phyloP scores from a whole-genome alignment of 2,113 vertebrate genomes.

The Numida meleagris region DNA sequence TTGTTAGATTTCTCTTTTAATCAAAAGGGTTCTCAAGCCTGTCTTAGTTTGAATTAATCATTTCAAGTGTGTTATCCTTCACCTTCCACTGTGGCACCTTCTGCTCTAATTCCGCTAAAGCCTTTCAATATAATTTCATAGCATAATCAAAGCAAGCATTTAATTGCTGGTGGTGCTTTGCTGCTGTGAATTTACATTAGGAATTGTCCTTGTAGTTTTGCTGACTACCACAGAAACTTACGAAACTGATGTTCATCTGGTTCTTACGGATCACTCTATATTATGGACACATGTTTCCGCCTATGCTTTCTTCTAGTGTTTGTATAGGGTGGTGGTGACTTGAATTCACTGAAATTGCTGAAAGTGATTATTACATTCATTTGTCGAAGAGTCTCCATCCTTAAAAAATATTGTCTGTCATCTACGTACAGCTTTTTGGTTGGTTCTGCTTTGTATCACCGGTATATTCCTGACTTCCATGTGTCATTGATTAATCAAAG shows the following conservation, averaged over 20 bases:
- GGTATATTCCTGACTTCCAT: not conserved
- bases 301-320: not conserved
- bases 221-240: slow-evolving; percentile 25
- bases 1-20: not conserved
- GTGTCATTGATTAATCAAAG: not conserved
- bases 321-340: not conserved
- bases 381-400: not conserved
- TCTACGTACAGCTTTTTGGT: not conserved
- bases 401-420: not conserved
- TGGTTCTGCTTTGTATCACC: not conserved
- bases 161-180: slow-evolving; percentile 21
- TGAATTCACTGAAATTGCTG: not conserved
- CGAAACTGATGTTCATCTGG: not conserved
- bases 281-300: not conserved
- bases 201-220: not conserved
- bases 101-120: slow-evolving; percentile 44
- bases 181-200: not conserved
- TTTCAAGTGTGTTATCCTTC: slow-evolving; percentile 24
- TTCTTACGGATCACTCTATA: not conserved
- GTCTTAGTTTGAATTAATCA: slow-evolving; percentile 20
- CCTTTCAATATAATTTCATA: slow-evolving; percentile 20
- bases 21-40: slow-evolving; percentile 8
- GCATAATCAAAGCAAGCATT: not conserved
- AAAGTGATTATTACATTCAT: not conserved
- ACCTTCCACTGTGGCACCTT: slow-evolving; percentile 10